Evolutionary conservation across 2,888 invertebrate genomes (phyloP).

Genomic region (Sarcophaga rosellei): DNA sequence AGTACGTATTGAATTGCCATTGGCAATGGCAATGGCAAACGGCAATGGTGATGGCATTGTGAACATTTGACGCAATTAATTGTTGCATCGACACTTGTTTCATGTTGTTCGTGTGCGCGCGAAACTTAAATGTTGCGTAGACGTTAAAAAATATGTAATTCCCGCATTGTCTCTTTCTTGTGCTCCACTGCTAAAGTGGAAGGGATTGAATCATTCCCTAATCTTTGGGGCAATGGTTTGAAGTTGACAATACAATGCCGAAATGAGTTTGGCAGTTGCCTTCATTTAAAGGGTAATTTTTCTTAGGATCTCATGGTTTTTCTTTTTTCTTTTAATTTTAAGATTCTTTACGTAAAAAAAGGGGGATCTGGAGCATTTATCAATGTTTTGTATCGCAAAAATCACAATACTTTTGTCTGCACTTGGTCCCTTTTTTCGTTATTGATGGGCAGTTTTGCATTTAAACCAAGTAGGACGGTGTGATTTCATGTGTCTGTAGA

Average conservation of each 20-base stretch:
- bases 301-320: constrained; percentile 59
- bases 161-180: constrained; percentile 6
- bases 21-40: constrained; percentile 15
- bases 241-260: constrained; percentile 37
- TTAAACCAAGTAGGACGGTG: background rate
- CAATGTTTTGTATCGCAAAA: constrained; percentile 63
- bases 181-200: background rate
- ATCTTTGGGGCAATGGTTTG: constrained; percentile 14
- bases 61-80: constrained; percentile 69
- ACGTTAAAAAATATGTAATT: constrained; percentile 47
- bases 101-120: constrained; percentile 51
- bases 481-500: background rate
- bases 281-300: constrained; percentile 56
- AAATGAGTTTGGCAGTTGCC: constrained; percentile 19
- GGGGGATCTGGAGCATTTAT: constrained; percentile 64
- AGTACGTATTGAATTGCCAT: constrained; percentile 2
- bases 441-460: constrained; percentile 14
- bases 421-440: constrained; percentile 36
- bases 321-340: background rate
- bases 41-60: constrained; percentile 40
- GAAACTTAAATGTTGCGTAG: constrained; percentile 60
- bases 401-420: constrained; percentile 63
- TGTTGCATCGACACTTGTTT: constrained; percentile 69
- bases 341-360: background rate
- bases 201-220: constrained; percentile 21